Percentiles rank a stretch among this genome's conserved stretches.
These are phyloP conservation scores for Tiaroga cobitis DNA, from an alignment of 2,797 vertebrate species.

Conservation along the genomic window DNA sequence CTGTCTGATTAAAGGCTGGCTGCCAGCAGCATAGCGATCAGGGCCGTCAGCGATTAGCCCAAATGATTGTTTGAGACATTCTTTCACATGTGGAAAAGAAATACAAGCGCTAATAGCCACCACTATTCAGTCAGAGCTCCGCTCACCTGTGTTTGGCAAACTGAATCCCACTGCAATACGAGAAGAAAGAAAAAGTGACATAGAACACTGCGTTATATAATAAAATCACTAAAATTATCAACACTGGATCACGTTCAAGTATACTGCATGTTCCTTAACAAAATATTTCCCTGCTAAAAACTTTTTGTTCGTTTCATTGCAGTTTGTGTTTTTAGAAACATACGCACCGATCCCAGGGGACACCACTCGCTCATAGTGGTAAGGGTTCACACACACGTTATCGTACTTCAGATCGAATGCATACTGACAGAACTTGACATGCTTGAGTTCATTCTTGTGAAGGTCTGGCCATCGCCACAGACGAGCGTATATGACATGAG, in stretches of 20 bases:
- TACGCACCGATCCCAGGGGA: conserved; percentile 75
- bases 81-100: conserved; percentile 3
- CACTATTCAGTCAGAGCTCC: not conserved
- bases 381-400: conserved; percentile 85
- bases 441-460: conserved; percentile 86
- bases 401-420: conserved; percentile 87
- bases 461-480: conserved; percentile 85
- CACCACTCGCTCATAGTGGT: conserved; percentile 85
- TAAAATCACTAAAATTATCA: conserved; percentile 26
- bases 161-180: conserved; percentile 66
- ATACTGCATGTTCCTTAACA: not conserved
- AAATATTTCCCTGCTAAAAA: not conserved
- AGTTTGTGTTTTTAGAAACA: conserved; percentile 14
- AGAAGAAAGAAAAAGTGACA: conserved; percentile 7
- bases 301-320: not conserved
- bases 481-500: conserved; percentile 83
- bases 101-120: not conserved
- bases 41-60: conserved; percentile 2
- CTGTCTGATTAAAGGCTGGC: conserved; percentile 29
- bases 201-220: not conserved
- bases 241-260: not conserved
- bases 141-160: conserved; percentile 69
- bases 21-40: conserved; percentile 14
- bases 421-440: conserved; percentile 82
- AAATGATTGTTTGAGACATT: conserved; percentile 17